Evolutionary conservation across 1,140 invertebrate species (phyloP).

Genomic region (Penaeus vannamei): DNA sequence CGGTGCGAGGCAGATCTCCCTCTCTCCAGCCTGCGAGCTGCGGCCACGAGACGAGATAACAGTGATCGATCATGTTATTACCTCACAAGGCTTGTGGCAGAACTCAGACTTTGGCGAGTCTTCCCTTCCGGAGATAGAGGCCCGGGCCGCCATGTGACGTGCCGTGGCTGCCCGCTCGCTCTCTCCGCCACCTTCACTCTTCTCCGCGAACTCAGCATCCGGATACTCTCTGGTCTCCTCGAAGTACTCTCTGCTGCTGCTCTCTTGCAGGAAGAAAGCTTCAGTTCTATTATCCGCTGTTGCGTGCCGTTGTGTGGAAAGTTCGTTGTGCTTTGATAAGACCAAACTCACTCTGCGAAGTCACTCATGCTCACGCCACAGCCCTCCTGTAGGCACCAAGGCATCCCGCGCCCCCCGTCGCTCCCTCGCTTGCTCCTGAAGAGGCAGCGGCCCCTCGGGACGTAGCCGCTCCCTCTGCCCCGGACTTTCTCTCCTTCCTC

Average conservation of each 20-base stretch:
- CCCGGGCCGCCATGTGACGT: conserved; percentile 21
- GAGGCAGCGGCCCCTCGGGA: background rate
- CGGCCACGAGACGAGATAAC: conserved; percentile 25
- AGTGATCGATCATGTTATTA: conserved; percentile 37
- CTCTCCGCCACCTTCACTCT: conserved; percentile 40
- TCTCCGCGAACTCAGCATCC: background rate
- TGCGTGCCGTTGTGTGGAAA: background rate
- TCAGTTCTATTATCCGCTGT: background rate
- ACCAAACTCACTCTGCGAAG: background rate
- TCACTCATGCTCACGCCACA: background rate
- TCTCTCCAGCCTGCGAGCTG: background rate
- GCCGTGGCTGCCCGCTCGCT: background rate
- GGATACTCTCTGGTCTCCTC: background rate
- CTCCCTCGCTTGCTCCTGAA: background rate
- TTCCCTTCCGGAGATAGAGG: background rate
- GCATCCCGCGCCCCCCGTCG: background rate
- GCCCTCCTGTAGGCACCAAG: background rate
- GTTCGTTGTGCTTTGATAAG: conserved; percentile 11
- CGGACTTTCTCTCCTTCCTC: background rate
- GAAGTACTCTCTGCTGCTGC: background rate
- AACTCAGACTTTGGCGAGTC: background rate
- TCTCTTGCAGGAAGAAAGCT: background rate
- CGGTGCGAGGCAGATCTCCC: background rate
- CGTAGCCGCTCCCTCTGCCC: background rate
- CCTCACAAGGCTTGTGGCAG: conserved; percentile 12